Base-by-base conservation (phyloP, 2,113 vertebrate species). In the Platanista minor region DNA sequence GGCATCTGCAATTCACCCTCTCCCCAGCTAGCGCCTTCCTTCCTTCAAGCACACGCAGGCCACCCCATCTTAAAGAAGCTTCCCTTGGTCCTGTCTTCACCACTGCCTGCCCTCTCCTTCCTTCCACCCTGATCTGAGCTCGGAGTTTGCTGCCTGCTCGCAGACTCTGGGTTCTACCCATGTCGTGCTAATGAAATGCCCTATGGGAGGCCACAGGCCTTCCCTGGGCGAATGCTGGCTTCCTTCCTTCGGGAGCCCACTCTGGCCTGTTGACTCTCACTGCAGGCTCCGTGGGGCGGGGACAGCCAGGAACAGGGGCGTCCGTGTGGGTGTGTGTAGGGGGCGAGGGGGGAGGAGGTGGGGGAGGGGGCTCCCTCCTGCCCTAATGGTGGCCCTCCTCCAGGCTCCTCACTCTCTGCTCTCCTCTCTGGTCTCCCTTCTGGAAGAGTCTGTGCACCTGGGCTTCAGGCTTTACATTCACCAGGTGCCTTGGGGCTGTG, bases 331-430 rank as follows among this genome's bases (percentile, higher is more conserved):
- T 23, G 77, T 31, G n/a, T 52, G 18, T 54, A 75, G 31, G 11
- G 31, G 31, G 18, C 29, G 3, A 0, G 49, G 25, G n/a, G 18
- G 0, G 10, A 8, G 52, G 17, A 1, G 36, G 33, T 12, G 33
- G 52, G 46, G 46, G 12, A 13, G 23, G 21, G 46, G 52, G 20
- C 57, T 43, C 20, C 61, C 59, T 4, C 66, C 33, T 43, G 39
- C 94, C 75, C 66, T 64, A 6, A 25, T 4, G 3, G 2, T 39
- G 33, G 39, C 29, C 43, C n/a, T 49, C 9, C 31, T 4, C 7
- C 39, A 52, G 93, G 7, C 33, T 31, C 59, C 67, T 6, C 2
- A 57, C 9, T 62, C 67, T 5, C 49, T 41, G 36, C 23, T n/a
- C 29, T 69, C 11, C 64, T 64, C 27, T 52, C 15, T 49, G 36